Conservation (phyloP, 1,140 invertebrate genomes). For the Ooceraea biroi region DNA sequence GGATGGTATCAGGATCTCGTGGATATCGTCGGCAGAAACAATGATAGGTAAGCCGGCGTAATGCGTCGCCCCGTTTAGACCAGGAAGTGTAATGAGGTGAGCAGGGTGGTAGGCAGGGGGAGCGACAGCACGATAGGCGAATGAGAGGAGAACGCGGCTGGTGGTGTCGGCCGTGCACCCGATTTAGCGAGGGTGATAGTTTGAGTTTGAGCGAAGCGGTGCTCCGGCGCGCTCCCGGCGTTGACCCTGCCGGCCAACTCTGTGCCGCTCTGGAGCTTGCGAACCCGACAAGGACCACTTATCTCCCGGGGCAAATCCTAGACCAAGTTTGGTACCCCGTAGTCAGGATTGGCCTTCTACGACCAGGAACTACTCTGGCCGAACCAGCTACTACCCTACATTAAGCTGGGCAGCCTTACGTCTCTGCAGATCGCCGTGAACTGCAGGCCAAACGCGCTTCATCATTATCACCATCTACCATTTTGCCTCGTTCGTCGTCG, state of each 20-base stretch:
- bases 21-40: conserved; percentile 67
- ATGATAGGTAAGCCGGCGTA: conserved; percentile 78
- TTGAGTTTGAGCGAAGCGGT: conserved; percentile 67
- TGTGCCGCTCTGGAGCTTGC: conserved; percentile 48
- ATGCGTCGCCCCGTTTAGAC: conserved; percentile 78
- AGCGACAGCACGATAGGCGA: conserved; percentile 43
- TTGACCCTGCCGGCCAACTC: conserved; percentile 68
- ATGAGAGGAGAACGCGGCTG: conserved; percentile 39
- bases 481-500: neutral
- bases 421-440: conserved; percentile 50
- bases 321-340: conserved; percentile 61
- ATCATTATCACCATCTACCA: conserved; percentile 24
- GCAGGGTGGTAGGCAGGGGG: neutral
- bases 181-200: conserved; percentile 67
- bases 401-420: conserved; percentile 39
- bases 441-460: conserved; percentile 11
- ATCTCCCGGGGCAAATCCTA: conserved; percentile 67
- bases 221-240: conserved; percentile 52
- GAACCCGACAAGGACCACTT: conserved; percentile 73
- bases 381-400: conserved; percentile 28
- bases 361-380: conserved; percentile 46
- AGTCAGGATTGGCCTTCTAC: conserved; percentile 63
- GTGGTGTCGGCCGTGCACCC: conserved; percentile 47
- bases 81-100: conserved; percentile 78
- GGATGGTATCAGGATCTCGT: conserved; percentile 64